phyloP scores from a whole-genome alignment of 2,797 vertebrate species.

The Sebastes matsubarae region DNA sequence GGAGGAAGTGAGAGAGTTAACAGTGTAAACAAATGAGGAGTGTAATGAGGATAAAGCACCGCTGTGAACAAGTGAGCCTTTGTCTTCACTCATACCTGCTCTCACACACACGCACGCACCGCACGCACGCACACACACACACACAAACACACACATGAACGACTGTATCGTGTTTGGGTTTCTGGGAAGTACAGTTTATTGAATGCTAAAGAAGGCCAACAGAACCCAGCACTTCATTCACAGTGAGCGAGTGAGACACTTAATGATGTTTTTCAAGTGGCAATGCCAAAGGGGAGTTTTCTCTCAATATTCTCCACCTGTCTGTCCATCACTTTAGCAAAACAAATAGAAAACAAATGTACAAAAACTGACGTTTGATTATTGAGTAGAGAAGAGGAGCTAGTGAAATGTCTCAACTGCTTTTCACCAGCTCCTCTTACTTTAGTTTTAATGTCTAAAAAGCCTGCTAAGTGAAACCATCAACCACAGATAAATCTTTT shows the following conservation, averaged over 20 bases:
- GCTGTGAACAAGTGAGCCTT: constrained; percentile 77
- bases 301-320: background rate
- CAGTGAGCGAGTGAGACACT: background rate
- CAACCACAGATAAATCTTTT: background rate
- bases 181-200: constrained; percentile 46
- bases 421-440: background rate
- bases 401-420: background rate
- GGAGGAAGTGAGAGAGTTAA: constrained; percentile 71
- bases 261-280: constrained; percentile 30
- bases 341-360: background rate
- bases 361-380: background rate
- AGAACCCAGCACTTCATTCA: constrained; percentile 33
- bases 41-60: constrained; percentile 79
- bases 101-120: constrained; percentile 13
- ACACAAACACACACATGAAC: background rate
- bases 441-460: background rate
- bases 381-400: background rate
- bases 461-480: background rate
- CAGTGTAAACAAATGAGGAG: constrained; percentile 78
- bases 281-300: background rate
- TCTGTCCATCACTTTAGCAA: background rate
- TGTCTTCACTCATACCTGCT: constrained; percentile 73
- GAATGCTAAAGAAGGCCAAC: constrained; percentile 44
- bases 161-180: constrained; percentile 38
- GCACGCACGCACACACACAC: background rate